Base-by-base conservation (phyloP, 2,797 vertebrate genomes). In the Channallabes apus region DNA sequence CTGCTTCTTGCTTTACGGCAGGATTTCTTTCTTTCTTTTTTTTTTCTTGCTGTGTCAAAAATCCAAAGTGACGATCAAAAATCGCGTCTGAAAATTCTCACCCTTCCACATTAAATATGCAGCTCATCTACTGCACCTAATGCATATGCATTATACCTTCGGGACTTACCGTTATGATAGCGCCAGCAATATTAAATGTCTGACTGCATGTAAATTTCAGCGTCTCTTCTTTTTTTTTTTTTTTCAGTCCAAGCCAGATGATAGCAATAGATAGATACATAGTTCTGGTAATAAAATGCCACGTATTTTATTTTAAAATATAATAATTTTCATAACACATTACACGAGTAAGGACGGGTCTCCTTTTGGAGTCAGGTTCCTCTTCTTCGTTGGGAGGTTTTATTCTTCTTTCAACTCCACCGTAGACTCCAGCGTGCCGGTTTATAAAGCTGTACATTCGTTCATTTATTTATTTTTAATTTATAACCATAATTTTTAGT, bases 131-230 rank as follows among this genome's bases (percentile, higher is more conserved):
- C 76, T 62, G 24, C 24, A 62, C 90, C 92, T 94, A 90, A 94
- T 95, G 93, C 94, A 95, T 95, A 94, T 94, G 94, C 92, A 95
- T 94, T 90, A 92, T 90, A 93, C 94, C 93, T 93, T 88, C 89
- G 90, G 93, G 94, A 94, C 91, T 87, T 87, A 82, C 90, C 89
- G 90, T 90, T 92, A 91, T 88, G 91, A 93, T 94, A 93, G 91
- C 85, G 88, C 92, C 91, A 93, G 92, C 77, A 77, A 93, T 91
- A 91, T 91, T 86, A 91, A 93, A 89, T 90, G 92, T 90, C 89
- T 90, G 58, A 61, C 32, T 38, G 32, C 51, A 58, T 58, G 8
- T 32, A 20, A 62, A 79, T 79, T 79, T 79, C 32, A 41, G 15
- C 56, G 38, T 15, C 46, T 51, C 46, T 12, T 12, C 90, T 93